Evolutionary conservation across 2,888 invertebrate species (phyloP), one percentile per base, ranked within the genome.

Genomic region (Ichneumoninae sp.): DNA sequence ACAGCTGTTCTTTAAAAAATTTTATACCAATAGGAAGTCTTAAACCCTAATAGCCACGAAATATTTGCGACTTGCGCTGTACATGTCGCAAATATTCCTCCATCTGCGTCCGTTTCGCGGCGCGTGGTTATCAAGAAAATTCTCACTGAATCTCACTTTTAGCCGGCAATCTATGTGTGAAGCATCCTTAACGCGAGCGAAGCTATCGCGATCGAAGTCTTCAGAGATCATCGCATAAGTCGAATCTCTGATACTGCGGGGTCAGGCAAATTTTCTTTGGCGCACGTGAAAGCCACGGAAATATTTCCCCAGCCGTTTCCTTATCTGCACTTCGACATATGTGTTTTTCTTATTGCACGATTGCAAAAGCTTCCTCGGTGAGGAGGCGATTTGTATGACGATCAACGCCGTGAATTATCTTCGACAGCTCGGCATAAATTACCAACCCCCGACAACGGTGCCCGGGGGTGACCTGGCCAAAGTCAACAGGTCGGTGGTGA

Each of bases 401-500:
- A n/a, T 22, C 54, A 10, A 30, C 36, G 10, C 44, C 44, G n/a
- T 3, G 13, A 50, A 44, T 36, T 26, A 57, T 74, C 19, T 50
- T 40, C 74, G 22, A 16, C 52, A 96, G 96, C 95, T 97, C 82
- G 97, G 97, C 7, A 94, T 97, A 36, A 97, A 97, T 93, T 95
- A 96, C 90, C 96, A 96, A 93, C 97, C 97, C 19, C 97, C 98
- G 0, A 95, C 96, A 0, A 96, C 96, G 26, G 96, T 97, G 0
- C 96, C 96, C 3, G 96, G 96, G 0, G 97, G 97, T 13, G 97
- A 97, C 91, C 92, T 97, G 88, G 97, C 97, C 68, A 96, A 96
- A 84, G 95, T 97, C 33, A 95, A 95, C 85, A 95, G 97, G 87
- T 97, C 98, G 52, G 97, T 97, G 1, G 97, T 97, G 85, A 98